Evolutionary conservation across 2,113 vertebrate species (phyloP), one percentile per base, ranked within the genome.

Genomic region (Percina caprodes): DNA sequence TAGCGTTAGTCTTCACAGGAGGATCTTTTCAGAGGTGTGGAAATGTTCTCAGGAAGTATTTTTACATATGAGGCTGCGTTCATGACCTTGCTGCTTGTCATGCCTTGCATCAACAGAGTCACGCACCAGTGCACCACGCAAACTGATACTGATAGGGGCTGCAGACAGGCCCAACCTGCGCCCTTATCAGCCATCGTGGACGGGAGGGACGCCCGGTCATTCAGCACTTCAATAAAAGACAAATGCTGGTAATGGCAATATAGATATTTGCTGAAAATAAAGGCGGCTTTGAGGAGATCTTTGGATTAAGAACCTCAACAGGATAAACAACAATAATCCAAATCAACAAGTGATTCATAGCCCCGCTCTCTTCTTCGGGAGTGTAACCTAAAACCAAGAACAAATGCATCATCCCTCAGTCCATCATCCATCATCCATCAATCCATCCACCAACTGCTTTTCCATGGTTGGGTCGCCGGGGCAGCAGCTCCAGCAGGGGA

Each of bases 81-180:
- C 68, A 8, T 77, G 85, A 84, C 83, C 83, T 14, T 7, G 0
- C 16, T 23, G 11, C 74, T 61, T 80, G 84, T 88, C 90, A 86
- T 56, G 21, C 35, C 70, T 77, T 79, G 58, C 48, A n/a, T 84
- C 87, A 84, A 65, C 67, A 73, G 42, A 69, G 88, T 89, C 86
- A 91, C 39, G 87, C 89, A 74, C 54, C 1, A 33, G 5, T 82
- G 65, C 83, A 48, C 6, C 21, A 9, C 5, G 39, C 71, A 65
- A 65, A 46, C 54, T 58, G 77, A 80, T 54, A 56, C 65, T 0
- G 2, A 63, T 82, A 59, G 4, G 66, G 68, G 88, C 80, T 77
- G 76, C 67, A 76, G 87, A 79, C 86, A 1, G 81, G 80, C 26
- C 33, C 9, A 1, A 70, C 79, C 72, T 21, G 85, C 75, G 69